Conservation (phyloP, 2,113 vertebrate species). For the Bucco capensis region DNA sequence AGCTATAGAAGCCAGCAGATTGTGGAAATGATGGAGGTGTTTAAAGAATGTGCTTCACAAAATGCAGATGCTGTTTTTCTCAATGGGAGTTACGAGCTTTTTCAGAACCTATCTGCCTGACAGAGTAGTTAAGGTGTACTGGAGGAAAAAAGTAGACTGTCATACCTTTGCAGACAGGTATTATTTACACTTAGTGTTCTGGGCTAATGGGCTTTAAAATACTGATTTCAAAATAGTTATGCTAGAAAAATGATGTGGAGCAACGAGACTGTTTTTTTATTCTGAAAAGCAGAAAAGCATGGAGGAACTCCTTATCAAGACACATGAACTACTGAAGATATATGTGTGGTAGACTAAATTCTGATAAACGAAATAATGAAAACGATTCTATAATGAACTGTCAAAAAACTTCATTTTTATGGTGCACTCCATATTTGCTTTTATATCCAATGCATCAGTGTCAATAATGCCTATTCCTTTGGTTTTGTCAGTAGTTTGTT, state of each 20-base stretch:
- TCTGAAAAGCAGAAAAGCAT: background rate
- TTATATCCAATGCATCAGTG: background rate
- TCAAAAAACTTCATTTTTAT: background rate
- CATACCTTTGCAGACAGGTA: background rate
- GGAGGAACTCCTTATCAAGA: background rate
- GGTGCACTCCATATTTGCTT: background rate
- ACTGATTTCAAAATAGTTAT: slow-evolving; percentile 2
- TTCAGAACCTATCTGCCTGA: background rate
- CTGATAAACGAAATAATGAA: background rate
- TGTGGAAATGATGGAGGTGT: slow-evolving; percentile 73
- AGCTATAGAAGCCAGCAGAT: background rate
- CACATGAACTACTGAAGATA: background rate
- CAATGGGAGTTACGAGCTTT: background rate
- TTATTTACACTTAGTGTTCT: background rate
- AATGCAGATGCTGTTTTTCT: background rate
- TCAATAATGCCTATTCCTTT: background rate
- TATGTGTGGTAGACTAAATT: background rate
- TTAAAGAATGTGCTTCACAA: background rate
- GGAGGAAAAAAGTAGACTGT: background rate
- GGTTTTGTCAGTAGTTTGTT: background rate
- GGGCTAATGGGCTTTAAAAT: slow-evolving; percentile 29
- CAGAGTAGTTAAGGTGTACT: background rate
- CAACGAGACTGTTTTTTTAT: background rate
- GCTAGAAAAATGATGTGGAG: background rate
- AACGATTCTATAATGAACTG: background rate